Percentiles rank a stretch among this genome's conserved stretches.
phyloP scores from a whole-genome alignment of 2,113 vertebrate genomes.

The Ailuropoda melanoleuca region DNA sequence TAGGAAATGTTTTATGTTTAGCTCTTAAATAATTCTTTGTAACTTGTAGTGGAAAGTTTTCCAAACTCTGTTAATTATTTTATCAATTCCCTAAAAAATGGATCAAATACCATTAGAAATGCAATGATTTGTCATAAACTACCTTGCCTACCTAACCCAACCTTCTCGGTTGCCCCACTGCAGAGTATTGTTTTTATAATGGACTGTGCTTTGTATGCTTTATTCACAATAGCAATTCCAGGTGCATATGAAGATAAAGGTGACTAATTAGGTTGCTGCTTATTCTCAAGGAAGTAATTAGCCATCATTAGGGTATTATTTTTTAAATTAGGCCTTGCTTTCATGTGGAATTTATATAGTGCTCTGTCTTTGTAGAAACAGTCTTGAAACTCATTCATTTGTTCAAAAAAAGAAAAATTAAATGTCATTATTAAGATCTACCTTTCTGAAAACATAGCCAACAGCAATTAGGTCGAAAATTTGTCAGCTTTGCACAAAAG shows the following conservation, averaged over 20 bases:
- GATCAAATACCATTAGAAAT: conserved; percentile 58
- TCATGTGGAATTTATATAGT: conserved; percentile 73
- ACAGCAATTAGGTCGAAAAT: conserved; percentile 72
- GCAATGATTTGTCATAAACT: conserved; percentile 65
- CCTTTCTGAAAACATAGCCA: conserved; percentile 68
- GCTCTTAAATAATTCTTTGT: conserved; percentile 43
- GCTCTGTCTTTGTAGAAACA: conserved; percentile 68
- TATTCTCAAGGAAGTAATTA: conserved; percentile 80
- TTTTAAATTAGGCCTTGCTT: conserved; percentile 78
- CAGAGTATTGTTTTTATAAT: conserved; percentile 54
- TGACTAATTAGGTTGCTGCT: conserved; percentile 76
- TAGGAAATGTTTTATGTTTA: conserved; percentile 45
- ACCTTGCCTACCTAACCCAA: not conserved
- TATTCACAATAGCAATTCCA: conserved; percentile 73
- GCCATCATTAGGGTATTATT: conserved; percentile 70
- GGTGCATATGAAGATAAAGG: conserved; percentile 77
- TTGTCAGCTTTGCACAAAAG: conserved; percentile 72
- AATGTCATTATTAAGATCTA: conserved; percentile 68
- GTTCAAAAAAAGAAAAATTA: conserved; percentile 71
- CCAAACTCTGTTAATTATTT: conserved; percentile 65
- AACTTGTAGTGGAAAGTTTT: conserved; percentile 45
- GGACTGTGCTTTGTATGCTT: conserved; percentile 52
- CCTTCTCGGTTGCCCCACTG: not conserved
- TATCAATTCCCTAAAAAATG: conserved; percentile 42
- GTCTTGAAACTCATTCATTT: conserved; percentile 70